A percentile compares a stretch with the other conserved stretches of the same genome.
These are phyloP conservation scores for Lacerta bilineata DNA, from an alignment of 2,797 vertebrate genomes.

Conservation along the genomic window DNA sequence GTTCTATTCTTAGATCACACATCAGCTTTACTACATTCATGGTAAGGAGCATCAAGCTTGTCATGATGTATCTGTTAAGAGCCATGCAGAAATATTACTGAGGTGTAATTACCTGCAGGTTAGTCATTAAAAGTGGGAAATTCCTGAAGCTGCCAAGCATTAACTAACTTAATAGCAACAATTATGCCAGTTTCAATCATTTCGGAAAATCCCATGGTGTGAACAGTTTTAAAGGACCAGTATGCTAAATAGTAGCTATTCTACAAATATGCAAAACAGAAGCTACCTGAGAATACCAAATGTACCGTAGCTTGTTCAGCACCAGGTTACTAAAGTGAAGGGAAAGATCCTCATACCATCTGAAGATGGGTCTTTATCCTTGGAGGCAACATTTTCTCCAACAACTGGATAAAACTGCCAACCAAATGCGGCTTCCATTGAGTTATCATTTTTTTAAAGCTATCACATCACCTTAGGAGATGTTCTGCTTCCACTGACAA, in stretches of 20 bases:
- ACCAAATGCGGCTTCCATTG: too few relatives aligned
- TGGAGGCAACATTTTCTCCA: too few relatives aligned
- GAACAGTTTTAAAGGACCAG: neutral
- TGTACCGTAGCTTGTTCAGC: neutral
- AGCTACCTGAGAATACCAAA: neutral
- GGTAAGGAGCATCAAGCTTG: fast-evolving
- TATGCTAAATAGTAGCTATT: neutral
- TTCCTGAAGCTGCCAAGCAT: slow-evolving; percentile 23
- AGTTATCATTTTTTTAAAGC: too few relatives aligned
- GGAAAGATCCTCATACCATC: neutral
- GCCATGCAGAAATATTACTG: neutral
- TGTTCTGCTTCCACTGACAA: too few relatives aligned
- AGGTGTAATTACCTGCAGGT: slow-evolving; percentile 45
- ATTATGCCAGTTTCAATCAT: neutral
- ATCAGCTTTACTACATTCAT: neutral
- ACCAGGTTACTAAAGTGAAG: too few relatives aligned
- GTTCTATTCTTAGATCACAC: slow-evolving; percentile 19
- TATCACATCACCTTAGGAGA: too few relatives aligned
- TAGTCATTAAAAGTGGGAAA: slow-evolving; percentile 44
- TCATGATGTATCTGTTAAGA: slow-evolving; percentile 21
- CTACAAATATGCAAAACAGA: neutral
- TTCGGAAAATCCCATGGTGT: slow-evolving; percentile 10
- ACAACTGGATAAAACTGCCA: too few relatives aligned
- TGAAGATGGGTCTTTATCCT: too few relatives aligned
- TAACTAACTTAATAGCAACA: slow-evolving; percentile 1